Base-by-base conservation (phyloP, 2,888 invertebrate species). In the Nasonovia ribisnigri region DNA sequence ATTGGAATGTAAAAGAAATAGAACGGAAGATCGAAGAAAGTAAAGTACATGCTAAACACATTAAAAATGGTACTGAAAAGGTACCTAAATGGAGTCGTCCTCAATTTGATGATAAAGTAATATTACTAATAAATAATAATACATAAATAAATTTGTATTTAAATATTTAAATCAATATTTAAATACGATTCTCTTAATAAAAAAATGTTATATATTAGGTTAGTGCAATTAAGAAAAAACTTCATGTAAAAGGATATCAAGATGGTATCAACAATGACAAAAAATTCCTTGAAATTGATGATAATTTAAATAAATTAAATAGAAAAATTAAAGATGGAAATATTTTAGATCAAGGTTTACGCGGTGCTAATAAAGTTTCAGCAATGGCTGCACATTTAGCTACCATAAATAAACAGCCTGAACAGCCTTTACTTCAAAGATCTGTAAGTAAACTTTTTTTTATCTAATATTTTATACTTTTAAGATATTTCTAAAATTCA, bases 21-120 rank as follows among this genome's bases (percentile, higher is more conserved):
- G 98, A 99, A 95, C 97, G 98, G 95, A 98, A 98, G 96, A 98
- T 98, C 60, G 96, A 97, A 95, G 97, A 98, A 95, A 98, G 97
- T 95, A 97, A 97, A 95, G 51, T 90, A 36, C 11, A 90, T 51
- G 48, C 46, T 60, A 96, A 97, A 95, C 96, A 97, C 24, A 96
- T 96, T 94, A 94, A 95, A 92, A 96, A 96, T 42, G 96, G 96
- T 20, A 96, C 97, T 89, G 98, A 98, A 95, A 97, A 97, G 95
- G 98, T 98, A 92, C 98, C 98, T 24, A 98, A 98, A 96, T 98
- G 98, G 98, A 98, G 98, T 95, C 97, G 97, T 95, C 98, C 98
- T 95, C 98, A 98, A 96, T 96, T 96, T 95, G 95, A 96, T 94
- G 96, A 96, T 94, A 96, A 96, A 95, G 95, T 95, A 95, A 67